Conservation (phyloP, 64 coral and sea anemone species). For the Dendrophyllia cribrosa region DNA sequence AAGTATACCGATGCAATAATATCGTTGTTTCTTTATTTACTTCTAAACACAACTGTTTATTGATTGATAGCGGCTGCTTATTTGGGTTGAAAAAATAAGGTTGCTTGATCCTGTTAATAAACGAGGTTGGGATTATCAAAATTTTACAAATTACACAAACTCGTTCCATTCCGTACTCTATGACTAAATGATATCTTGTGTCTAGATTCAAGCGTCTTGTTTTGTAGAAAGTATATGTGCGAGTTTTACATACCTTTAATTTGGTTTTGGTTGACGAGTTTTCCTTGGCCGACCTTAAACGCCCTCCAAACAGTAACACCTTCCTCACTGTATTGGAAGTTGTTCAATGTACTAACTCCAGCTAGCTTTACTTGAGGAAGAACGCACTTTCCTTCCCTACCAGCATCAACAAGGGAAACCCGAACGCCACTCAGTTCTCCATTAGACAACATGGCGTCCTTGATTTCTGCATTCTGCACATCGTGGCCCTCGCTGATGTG, state of each 20-base stretch:
- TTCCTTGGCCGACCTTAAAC: constrained; percentile 25
- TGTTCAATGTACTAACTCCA: constrained; percentile 36
- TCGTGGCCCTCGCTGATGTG: constrained; percentile 38
- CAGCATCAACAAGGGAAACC: constrained; percentile 17
- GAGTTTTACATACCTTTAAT: neutral
- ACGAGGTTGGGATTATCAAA: too few relatives aligned
- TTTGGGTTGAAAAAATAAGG: too few relatives aligned
- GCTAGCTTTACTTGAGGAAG: constrained; percentile 8
- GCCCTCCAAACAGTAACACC: constrained; percentile 41
- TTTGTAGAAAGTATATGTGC: neutral
- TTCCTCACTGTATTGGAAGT: constrained; percentile 21
- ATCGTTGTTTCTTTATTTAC: neutral
- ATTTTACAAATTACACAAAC: too few relatives aligned
- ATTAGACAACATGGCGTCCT: constrained; percentile 44
- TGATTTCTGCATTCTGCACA: constrained; percentile 33
- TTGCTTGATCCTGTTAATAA: too few relatives aligned
- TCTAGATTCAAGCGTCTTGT: neutral
- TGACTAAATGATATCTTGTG: neutral
- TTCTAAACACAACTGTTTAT: neutral
- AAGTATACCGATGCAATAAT: too few relatives aligned
- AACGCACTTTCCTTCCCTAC: neutral
- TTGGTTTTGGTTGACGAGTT: constrained; percentile 3
- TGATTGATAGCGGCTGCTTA: too few relatives aligned
- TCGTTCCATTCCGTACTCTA: neutral
- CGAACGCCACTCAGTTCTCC: constrained; percentile 40